Evolutionary conservation across 2,113 vertebrate species (phyloP).

Genomic region (rabbit (Oryctolagus cuniculus)): DNA sequence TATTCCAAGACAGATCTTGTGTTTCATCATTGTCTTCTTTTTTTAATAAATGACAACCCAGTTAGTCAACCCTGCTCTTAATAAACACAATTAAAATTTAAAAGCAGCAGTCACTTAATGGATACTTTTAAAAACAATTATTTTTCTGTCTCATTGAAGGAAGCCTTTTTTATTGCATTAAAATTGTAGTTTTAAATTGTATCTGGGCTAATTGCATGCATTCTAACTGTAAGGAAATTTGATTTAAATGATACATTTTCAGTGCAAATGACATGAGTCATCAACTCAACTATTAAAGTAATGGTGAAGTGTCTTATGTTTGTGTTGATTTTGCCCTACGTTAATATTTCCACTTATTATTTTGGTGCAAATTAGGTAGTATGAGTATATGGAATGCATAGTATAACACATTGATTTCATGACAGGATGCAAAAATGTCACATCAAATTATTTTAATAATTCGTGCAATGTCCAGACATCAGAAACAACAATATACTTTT

Average conservation of each 20-base stretch:
- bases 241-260: conserved; percentile 82
- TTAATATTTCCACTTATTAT: conserved; percentile 35
- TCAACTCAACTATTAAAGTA: conserved; percentile 69
- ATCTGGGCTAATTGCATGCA: conserved; percentile 68
- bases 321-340: background rate
- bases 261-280: conserved; percentile 82
- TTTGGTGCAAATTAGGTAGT: background rate
- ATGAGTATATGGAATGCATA: background rate
- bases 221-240: conserved; percentile 79
- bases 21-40: background rate
- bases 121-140: conserved; percentile 78
- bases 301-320: background rate
- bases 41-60: conserved; percentile 33
- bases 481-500: conserved; percentile 11
- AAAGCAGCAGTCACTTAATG: conserved; percentile 60
- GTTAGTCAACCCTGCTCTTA: conserved; percentile 16
- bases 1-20: background rate
- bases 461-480: conserved; percentile 1
- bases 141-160: conserved; percentile 77
- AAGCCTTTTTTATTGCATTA: conserved; percentile 71
- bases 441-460: conserved; percentile 47
- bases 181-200: conserved; percentile 80
- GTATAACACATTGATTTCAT: conserved; percentile 13
- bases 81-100: conserved; percentile 19
- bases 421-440: conserved; percentile 25